Percentiles rank a stretch among this genome's conserved stretches.
Conservation (phyloP, 1,140 invertebrate species). For the Centruroides vittatus region DNA sequence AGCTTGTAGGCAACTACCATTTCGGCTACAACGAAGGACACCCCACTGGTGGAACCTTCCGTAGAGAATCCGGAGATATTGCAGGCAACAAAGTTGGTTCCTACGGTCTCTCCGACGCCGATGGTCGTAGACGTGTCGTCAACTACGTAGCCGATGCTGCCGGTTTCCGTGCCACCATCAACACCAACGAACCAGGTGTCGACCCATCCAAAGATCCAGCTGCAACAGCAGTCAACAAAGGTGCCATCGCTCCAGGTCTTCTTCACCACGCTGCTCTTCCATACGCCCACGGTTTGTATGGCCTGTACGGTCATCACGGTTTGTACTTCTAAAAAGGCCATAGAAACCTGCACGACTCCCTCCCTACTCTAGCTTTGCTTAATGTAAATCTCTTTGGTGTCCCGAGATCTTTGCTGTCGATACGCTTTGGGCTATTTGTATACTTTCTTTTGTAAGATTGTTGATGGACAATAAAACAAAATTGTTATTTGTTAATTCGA, state of each 20-base stretch:
- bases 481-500: too few relatives aligned
- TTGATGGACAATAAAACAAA: too few relatives aligned
- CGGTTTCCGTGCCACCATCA: constrained; percentile 20
- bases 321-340: not conserved
- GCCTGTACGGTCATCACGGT: not conserved
- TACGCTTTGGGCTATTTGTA: too few relatives aligned
- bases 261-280: not conserved
- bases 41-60: constrained; percentile 19
- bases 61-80: constrained; percentile 15
- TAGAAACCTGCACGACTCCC: not conserved
- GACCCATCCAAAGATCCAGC: constrained; percentile 16
- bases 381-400: too few relatives aligned
- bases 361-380: too few relatives aligned
- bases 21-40: constrained; percentile 20
- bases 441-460: too few relatives aligned
- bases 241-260: constrained; percentile 3
- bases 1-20: constrained; percentile 16
- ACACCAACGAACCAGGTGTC: constrained; percentile 17
- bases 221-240: constrained; percentile 8
- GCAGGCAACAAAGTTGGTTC: constrained; percentile 5
- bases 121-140: constrained; percentile 19
- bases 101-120: constrained; percentile 12
- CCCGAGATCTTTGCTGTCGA: too few relatives aligned
- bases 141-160: constrained; percentile 21
- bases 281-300: constrained; percentile 18